phyloP scores from a whole-genome alignment of 2,113 vertebrate genomes.

The Rhynchomys soricoides region DNA sequence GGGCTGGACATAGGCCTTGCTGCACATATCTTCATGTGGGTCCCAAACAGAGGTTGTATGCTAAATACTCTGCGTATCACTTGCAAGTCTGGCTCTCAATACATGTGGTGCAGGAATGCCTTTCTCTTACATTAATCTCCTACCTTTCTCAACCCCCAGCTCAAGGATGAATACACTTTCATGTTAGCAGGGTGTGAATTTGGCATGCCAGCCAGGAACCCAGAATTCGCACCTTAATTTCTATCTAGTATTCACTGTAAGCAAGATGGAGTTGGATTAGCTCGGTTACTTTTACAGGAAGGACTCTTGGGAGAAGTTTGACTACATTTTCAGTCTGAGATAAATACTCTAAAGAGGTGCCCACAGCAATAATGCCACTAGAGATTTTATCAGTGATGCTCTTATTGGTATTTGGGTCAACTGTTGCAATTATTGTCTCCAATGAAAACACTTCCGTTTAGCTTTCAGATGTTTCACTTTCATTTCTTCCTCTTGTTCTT shows the following conservation, averaged over 20 bases:
- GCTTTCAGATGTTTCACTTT: constrained; percentile 19
- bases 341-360: not conserved
- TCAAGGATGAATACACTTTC: not conserved
- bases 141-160: not conserved
- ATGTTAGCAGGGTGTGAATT: not conserved
- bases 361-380: not conserved
- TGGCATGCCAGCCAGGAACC: not conserved
- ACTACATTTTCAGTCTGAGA: not conserved
- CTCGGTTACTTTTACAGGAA: not conserved
- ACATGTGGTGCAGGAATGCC: not conserved
- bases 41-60: not conserved
- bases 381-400: constrained; percentile 10
- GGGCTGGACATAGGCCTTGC: no score
- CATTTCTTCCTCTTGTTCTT: not conserved
- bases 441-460: not conserved
- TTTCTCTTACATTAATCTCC: not conserved
- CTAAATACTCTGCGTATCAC: not conserved
- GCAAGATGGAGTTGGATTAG: not conserved
- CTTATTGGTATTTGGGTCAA: constrained; percentile 23
- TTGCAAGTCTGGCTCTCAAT: not conserved
- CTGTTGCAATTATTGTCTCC: constrained; percentile 7
- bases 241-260: not conserved
- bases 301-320: not conserved
- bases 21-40: no score
- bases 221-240: not conserved